phyloP scores from a whole-genome alignment of 2,113 vertebrate genomes.

The Ptilorrhoa leucosticta region DNA sequence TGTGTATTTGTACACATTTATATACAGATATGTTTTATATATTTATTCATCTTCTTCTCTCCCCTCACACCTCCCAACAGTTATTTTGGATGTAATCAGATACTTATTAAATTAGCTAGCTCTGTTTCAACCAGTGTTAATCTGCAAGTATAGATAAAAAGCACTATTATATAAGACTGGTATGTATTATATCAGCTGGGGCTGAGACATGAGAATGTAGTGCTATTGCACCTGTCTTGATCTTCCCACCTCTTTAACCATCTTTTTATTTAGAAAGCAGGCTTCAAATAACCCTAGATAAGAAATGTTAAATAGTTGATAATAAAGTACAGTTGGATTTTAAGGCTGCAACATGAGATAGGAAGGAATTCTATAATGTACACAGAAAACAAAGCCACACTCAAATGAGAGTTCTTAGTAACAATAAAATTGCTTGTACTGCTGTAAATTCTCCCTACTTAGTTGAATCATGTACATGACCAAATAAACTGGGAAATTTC shows the following conservation, averaged over 20 bases:
- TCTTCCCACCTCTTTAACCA: not conserved
- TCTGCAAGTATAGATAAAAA: not conserved
- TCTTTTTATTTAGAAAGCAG: not conserved
- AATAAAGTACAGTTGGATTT: not conserved
- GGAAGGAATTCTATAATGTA: not conserved
- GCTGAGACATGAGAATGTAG: not conserved
- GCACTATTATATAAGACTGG: not conserved
- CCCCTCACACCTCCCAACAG: not conserved
- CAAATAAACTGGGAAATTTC: not conserved
- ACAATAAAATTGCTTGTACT: not conserved
- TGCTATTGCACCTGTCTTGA: not conserved
- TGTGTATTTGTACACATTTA: not conserved
- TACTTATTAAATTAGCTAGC: not conserved
- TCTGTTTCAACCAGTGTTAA: not conserved
- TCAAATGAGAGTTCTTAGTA: not conserved
- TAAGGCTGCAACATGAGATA: not conserved
- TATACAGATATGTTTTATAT: too few species aligned
- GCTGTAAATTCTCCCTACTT: not conserved
- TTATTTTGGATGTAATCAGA: not conserved
- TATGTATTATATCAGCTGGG: not conserved
- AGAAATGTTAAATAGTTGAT: not conserved
- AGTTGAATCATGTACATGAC: not conserved
- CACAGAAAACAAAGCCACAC: not conserved
- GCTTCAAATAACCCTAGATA: not conserved
- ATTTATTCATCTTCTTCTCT: not conserved